Evolutionary conservation across 2,113 vertebrate species (phyloP).

Genomic region (Pseudorasbora parva): DNA sequence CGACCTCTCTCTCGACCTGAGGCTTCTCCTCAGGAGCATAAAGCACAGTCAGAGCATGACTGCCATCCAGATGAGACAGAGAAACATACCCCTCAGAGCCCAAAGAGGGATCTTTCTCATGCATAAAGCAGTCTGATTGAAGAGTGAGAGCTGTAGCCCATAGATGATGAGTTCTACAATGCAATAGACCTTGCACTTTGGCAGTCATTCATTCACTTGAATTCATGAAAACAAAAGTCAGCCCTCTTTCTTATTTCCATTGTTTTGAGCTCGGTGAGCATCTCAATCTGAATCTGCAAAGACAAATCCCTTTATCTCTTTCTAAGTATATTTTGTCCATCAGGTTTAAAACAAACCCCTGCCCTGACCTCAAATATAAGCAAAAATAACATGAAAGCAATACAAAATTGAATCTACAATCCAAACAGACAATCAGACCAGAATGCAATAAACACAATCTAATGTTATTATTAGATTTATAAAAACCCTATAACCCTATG

Average conservation of each 20-base stretch:
- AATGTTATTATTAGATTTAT: too few relatives aligned
- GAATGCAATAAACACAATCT: background rate
- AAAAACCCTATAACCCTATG: too few relatives aligned
- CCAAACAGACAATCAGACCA: background rate
- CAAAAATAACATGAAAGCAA: background rate
- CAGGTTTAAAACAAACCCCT: background rate
- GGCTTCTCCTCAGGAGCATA: constrained; percentile 31
- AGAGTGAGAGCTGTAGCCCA: constrained; percentile 26
- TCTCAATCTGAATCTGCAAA: background rate
- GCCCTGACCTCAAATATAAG: background rate
- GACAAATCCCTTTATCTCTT: background rate
- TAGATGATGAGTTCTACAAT: constrained; percentile 4
- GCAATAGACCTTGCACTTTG: background rate
- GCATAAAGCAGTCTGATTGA: constrained; percentile 47
- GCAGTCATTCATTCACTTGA: background rate
- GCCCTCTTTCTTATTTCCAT: background rate
- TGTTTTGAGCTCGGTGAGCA: background rate
- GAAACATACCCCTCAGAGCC: constrained; percentile 34
- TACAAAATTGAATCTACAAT: background rate
- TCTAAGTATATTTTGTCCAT: background rate
- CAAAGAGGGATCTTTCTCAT: constrained; percentile 38
- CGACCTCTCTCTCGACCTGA: too few relatives aligned
- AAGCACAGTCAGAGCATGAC: constrained; percentile 32
- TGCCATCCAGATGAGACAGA: constrained; percentile 40
- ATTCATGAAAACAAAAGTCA: constrained; percentile 3